Percentiles rank a stretch among this genome's conserved stretches.
phyloP scores from a whole-genome alignment of 2,113 vertebrate species.

The Cnemophilus loriae region DNA sequence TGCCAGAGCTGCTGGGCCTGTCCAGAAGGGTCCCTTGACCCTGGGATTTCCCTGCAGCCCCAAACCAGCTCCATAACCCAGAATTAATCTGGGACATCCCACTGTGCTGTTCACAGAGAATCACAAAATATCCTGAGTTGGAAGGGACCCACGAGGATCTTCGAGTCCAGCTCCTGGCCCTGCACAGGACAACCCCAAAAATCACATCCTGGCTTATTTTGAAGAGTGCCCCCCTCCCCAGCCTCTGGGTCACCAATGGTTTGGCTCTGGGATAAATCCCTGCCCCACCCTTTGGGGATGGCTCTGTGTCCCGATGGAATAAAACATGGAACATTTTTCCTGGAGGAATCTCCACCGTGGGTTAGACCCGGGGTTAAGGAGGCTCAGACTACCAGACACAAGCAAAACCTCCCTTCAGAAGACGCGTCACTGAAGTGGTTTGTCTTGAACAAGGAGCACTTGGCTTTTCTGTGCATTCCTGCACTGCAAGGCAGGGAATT shows the following conservation, averaged over 20 bases:
- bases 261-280: background rate
- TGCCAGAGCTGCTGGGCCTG: background rate
- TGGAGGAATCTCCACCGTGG: rapidly evolving
- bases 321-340: background rate
- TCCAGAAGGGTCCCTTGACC: rapidly evolving
- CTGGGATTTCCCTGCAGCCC: background rate
- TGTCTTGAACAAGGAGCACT: background rate
- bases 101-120: rapidly evolving
- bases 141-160: background rate
- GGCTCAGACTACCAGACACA: background rate
- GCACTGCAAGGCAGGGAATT: background rate
- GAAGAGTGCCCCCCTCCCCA: background rate
- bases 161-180: rapidly evolving
- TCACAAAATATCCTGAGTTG: background rate
- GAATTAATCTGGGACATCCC: background rate
- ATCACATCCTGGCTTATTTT: background rate
- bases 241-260: background rate
- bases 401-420: background rate
- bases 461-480: background rate
- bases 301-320: rapidly evolving
- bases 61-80: background rate
- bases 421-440: background rate
- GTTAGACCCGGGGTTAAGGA: background rate
- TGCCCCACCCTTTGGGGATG: background rate
- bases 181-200: background rate